phyloP scores from a whole-genome alignment of 2,797 vertebrate species.

The Gymnodraco acuticeps region DNA sequence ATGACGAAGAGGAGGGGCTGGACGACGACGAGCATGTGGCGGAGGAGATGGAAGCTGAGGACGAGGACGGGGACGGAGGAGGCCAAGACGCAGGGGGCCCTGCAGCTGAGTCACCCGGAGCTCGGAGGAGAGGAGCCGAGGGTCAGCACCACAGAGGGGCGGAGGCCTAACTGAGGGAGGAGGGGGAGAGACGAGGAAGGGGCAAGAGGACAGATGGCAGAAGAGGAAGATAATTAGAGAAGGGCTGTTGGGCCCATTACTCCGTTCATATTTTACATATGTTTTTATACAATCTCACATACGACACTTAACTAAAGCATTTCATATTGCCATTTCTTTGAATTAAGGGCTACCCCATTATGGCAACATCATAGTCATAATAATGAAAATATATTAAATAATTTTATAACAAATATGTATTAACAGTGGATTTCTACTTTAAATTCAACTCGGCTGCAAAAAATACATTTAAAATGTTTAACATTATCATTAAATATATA shows the following conservation, averaged over 20 bases:
- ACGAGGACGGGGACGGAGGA: slow-evolving; percentile 43
- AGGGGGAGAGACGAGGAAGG: slow-evolving; percentile 7
- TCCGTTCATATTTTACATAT: neutral
- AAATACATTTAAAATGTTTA: neutral
- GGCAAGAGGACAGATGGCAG: neutral
- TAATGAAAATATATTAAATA: no score
- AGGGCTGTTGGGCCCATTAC: neutral
- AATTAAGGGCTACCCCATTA: neutral
- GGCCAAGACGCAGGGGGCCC: slow-evolving; percentile 37
- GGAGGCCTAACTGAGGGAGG: slow-evolving; percentile 38
- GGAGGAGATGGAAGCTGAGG: slow-evolving; percentile 51
- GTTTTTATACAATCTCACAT: neutral
- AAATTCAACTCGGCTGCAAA: neutral
- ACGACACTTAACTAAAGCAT: neutral
- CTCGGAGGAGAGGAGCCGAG: slow-evolving; percentile 55
- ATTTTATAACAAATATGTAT: no score
- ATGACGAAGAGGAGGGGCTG: slow-evolving; percentile 56
- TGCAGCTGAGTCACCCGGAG: slow-evolving; percentile 67
- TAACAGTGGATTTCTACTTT: neutral
- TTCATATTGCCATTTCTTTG: neutral
- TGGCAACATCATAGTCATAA: neutral
- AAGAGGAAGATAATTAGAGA: neutral
- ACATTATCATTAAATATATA: neutral
- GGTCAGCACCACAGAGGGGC: slow-evolving; percentile 48
- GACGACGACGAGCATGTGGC: slow-evolving; percentile 38